These are phyloP conservation scores for Ciconia boyciana DNA, from an alignment of 2,113 vertebrate species.

Conservation along the genomic window DNA sequence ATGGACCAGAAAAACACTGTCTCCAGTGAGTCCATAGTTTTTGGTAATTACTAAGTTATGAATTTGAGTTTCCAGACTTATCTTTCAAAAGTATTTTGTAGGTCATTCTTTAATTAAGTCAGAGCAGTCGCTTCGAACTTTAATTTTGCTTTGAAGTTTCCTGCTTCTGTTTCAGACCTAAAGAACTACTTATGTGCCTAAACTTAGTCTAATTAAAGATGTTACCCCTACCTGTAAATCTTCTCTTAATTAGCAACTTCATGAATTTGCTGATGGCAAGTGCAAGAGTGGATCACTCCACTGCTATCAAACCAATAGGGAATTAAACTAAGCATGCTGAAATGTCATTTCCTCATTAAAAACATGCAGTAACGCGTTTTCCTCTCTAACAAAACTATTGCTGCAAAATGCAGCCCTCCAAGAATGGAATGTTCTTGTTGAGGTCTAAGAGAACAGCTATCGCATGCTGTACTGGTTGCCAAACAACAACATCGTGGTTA, in stretches of 20 bases:
- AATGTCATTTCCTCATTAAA: slow-evolving; percentile 17
- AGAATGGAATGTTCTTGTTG: neutral
- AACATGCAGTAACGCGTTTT: neutral
- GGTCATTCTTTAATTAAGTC: slow-evolving; percentile 58
- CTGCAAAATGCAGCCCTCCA: neutral
- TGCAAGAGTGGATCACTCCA: slow-evolving; percentile 16
- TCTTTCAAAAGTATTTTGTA: slow-evolving; percentile 22
- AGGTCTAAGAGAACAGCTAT: neutral
- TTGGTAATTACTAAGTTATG: neutral
- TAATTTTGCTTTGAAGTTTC: slow-evolving; percentile 59
- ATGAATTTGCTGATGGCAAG: slow-evolving; percentile 56
- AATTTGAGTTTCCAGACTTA: neutral
- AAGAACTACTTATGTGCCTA: slow-evolving; percentile 29
- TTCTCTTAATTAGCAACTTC: slow-evolving; percentile 57
- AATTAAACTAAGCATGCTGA: slow-evolving; percentile 10
- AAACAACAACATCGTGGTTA: neutral
- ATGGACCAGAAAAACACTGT: neutral
- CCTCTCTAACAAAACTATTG: neutral
- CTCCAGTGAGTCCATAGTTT: neutral
- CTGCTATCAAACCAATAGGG: neutral
- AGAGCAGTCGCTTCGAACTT: slow-evolving; percentile 35
- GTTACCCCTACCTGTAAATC: slow-evolving; percentile 55
- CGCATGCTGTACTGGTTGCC: neutral
- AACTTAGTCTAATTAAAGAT: slow-evolving; percentile 57
- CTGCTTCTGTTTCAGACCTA: slow-evolving; percentile 24